phyloP scores from a whole-genome alignment of 2,888 invertebrate species.

The Polyommatus icarus region DNA sequence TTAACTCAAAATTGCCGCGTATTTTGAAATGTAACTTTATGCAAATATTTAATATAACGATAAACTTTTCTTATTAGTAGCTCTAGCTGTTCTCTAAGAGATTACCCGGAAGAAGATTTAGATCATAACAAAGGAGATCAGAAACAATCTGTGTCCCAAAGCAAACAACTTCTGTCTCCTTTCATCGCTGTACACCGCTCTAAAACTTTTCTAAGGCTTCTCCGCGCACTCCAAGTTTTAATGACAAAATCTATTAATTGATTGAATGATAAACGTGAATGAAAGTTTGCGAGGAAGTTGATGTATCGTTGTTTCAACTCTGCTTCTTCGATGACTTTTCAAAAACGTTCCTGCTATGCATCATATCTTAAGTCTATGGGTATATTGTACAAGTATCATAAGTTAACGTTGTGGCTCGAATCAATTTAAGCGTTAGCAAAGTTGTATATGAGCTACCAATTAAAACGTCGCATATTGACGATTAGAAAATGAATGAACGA shows the following conservation, averaged over 20 bases:
- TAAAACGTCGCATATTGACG: neutral
- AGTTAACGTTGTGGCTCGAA: neutral
- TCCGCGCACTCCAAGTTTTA: slow-evolving; percentile 5
- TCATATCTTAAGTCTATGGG: neutral
- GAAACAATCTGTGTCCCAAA: neutral
- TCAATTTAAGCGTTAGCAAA: neutral
- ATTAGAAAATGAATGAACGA: neutral
- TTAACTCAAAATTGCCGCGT: neutral
- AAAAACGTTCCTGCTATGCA: neutral
- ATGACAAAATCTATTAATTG: slow-evolving; percentile 23
- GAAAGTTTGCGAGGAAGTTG: neutral
- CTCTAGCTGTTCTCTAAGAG: neutral
- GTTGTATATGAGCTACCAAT: neutral
- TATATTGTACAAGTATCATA: no score
- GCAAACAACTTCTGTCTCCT: slow-evolving; percentile 27
- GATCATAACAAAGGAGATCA: slow-evolving; percentile 1
- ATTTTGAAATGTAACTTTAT: neutral
- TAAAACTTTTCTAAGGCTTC: slow-evolving; percentile 2
- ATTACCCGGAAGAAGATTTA: slow-evolving; percentile 11
- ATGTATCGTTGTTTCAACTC: neutral
- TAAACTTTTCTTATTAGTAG: neutral
- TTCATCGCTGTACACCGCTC: neutral
- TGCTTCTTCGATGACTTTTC: neutral
- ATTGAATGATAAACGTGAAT: slow-evolving; percentile 2
- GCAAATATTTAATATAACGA: neutral